Evolutionary conservation across 2,797 vertebrate species (phyloP).

Genomic region (Pelodytes ibericus): DNA sequence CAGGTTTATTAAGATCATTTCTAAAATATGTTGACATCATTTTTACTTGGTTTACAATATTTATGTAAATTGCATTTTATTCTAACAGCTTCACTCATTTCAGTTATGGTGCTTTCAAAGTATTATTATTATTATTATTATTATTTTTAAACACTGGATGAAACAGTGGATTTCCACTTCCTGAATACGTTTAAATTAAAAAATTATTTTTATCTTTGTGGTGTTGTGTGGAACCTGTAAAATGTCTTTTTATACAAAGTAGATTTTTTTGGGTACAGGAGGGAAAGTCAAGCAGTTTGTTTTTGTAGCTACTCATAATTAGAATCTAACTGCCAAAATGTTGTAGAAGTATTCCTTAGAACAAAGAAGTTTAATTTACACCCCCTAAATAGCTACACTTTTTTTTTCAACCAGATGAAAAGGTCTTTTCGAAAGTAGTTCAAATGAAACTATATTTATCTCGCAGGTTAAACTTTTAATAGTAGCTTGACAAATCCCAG

Average conservation of each 20-base stretch:
- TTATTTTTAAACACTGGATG: not conserved
- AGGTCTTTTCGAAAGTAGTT: too few relatives aligned
- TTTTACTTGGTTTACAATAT: not conserved
- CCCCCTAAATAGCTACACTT: too few relatives aligned
- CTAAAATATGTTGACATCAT: too few relatives aligned
- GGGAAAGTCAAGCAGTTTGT: not conserved
- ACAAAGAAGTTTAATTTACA: too few relatives aligned
- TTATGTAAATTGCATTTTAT: not conserved
- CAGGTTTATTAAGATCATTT: too few relatives aligned
- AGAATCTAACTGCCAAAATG: too few relatives aligned
- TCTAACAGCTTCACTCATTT: constrained; percentile 7
- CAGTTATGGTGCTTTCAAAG: not conserved
- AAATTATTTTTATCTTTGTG: not conserved
- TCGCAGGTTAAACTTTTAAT: too few relatives aligned
- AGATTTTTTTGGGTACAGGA: not conserved
- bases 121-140: too few relatives aligned
- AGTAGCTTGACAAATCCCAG: too few relatives aligned
- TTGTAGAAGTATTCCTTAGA: too few relatives aligned
- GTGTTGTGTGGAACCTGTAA: not conserved
- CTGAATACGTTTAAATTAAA: not conserved
- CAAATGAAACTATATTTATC: too few relatives aligned
- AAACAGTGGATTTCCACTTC: constrained; percentile 13
- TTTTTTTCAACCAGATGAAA: too few relatives aligned
- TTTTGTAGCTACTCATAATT: not conserved
- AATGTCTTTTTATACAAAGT: not conserved